Conservation (phyloP, 2,113 vertebrate genomes). For the Falco punctatus region DNA sequence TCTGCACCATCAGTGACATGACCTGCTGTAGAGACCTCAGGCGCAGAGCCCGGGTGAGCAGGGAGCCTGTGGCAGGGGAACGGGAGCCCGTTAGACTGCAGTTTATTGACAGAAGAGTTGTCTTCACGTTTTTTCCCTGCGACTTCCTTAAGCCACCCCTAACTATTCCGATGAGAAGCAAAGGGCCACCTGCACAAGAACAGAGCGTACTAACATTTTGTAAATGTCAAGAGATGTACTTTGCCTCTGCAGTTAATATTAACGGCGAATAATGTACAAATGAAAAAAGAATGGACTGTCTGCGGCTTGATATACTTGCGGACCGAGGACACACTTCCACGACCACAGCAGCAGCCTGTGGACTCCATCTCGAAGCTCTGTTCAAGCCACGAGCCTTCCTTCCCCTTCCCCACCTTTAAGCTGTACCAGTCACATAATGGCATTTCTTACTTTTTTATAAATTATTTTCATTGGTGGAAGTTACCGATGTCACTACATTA, state of each 20-base stretch:
- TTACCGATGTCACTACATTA: too few relatives aligned
- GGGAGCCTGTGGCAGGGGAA: background rate
- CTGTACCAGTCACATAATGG: rapidly evolving
- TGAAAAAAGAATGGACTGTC: background rate
- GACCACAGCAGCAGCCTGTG: background rate
- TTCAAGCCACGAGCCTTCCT: background rate
- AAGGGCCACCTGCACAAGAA: background rate
- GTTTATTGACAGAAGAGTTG: background rate
- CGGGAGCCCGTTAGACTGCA: background rate
- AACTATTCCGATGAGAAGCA: background rate
- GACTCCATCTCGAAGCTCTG: background rate
- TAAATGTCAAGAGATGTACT: constrained; percentile 36
- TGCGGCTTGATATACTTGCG: background rate
- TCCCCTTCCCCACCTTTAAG: background rate
- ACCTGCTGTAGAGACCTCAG: background rate
- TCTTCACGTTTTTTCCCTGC: background rate
- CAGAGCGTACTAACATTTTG: background rate
- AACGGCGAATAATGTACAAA: background rate
- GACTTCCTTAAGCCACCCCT: background rate
- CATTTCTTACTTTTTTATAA: background rate
- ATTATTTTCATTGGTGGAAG: too few relatives aligned
- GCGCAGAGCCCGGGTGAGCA: background rate
- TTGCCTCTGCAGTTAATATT: background rate
- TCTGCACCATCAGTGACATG: background rate
- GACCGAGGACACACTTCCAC: rapidly evolving